Base-by-base conservation (phyloP, 2,797 vertebrate genomes). In the Pogonophryne albipinna region DNA sequence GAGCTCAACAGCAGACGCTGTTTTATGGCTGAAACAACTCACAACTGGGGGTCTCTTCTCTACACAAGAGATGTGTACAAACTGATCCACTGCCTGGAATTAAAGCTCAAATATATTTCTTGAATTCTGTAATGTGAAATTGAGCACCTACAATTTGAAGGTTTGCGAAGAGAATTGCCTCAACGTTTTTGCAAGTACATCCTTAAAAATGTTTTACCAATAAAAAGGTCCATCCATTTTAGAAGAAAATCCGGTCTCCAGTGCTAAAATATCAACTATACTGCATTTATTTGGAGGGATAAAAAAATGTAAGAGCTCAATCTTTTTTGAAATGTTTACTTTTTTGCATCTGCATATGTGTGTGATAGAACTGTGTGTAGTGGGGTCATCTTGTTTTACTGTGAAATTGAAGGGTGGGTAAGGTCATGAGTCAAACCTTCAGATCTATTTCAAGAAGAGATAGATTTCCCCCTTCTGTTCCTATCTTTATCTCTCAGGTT, bases 341-440 rank as follows among this genome's bases (percentile, higher is more conserved):
- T 59, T 23, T 58, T 42, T 58, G 66, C 45, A 23, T 20, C 17
- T 64, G 53, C 44, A 14, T 0, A 16, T 82, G 76, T 72, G 71
- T 67, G 70, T 47, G 65, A 45, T 60, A 64, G 34, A 60, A 67
- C 23, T 38, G 76, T 55, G 71, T 65, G 68, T 55, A 49, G 46
- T 62, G 50, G 66, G 20, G 60, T 81, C 46, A 5, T 65, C 53
- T 79, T 75, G 55, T 45, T 72, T 84, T 59, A 71, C 72, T 27
- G 46, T 69, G 57, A 59, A 81, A 70, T 47, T 74, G 57, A 84
- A 62, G 61, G 63, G 59, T 70, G 67, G 59, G n/a, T 67, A 71
- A 83, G 79, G 78, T 86, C 75, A 81, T 9, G 50, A 65, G 75
- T 90, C 86, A 83, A 82, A 78, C 45, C 17, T 10, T 72, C 20